Evolutionary conservation across 2,113 vertebrate genomes (phyloP).

Genomic region (Cairina moschata): DNA sequence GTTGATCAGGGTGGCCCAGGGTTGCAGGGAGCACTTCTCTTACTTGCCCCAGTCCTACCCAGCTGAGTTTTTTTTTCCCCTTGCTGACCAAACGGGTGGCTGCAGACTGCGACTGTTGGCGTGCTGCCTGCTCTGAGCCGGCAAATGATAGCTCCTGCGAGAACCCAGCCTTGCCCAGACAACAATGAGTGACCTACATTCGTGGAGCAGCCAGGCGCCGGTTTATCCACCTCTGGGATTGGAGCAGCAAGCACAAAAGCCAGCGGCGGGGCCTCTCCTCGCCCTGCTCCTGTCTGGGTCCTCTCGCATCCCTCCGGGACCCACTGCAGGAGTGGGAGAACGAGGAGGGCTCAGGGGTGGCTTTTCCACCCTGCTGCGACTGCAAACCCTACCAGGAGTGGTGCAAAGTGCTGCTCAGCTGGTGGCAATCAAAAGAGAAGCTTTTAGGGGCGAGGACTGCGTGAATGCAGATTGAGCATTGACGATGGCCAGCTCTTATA

Average conservation of each 20-base stretch:
- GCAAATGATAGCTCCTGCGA: neutral
- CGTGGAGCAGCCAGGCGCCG: neutral
- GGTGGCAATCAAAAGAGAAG: neutral
- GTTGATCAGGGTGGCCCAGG: rapidly evolving
- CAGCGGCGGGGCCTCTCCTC: neutral
- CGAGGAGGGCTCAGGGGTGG: rapidly evolving
- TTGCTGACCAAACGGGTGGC: neutral
- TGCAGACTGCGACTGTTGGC: neutral
- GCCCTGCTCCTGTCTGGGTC: neutral
- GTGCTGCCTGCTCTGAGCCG: neutral
- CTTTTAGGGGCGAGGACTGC: neutral
- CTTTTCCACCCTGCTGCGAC: neutral
- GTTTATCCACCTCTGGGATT: neutral
- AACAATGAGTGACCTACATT: constrained; percentile 2
- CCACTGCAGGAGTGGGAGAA: neutral
- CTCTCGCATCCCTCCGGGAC: neutral
- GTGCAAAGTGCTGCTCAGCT: rapidly evolving
- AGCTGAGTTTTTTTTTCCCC: neutral
- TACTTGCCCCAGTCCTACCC: neutral
- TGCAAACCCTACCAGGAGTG: neutral
- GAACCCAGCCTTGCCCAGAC: neutral
- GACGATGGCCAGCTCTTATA: rapidly evolving
- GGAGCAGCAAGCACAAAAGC: neutral
- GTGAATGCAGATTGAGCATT: rapidly evolving
- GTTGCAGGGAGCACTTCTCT: rapidly evolving